Evolutionary conservation across 2,888 invertebrate species (phyloP), one percentile per base, ranked within the genome.

Genomic region (Polietes domitor): DNA sequence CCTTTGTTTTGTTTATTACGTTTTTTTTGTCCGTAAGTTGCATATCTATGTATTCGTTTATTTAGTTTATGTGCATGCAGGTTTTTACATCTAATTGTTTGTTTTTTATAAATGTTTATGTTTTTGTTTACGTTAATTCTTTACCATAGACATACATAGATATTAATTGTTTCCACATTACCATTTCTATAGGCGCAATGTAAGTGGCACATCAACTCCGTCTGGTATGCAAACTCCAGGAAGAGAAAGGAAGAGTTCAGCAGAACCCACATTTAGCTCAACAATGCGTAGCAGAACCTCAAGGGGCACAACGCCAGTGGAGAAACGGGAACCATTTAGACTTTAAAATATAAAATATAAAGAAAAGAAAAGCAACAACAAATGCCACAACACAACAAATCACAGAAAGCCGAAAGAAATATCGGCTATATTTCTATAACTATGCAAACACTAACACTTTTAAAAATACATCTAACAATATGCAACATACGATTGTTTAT

Each of bases 281-380:
- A 89, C 90, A 26, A 88, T 91, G 88, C 89, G 91, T 19, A 86
- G 88, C 70, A 89, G 92, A 78, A 91, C 91, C 86, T 89, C 91
- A 63, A 91, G 92, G 32, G 92, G 92, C 28, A 90, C 92, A 70
- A 92, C 92, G 77, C 92, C 92, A 68, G 91, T 91, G 41, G 91
- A 91, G 82, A 92, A 92, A 92, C 94, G 95, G 89, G 96, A 95
- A 93, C 96, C 96, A 88, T 96, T 96, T 93, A 94, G 96, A 93
- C 94, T 96, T 87, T 96, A 95, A 93, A 93, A 50, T 15, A 37
- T 21, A 77, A 47, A 61, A 71, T 58, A 82, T 24, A 58, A 53
- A 72, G 83, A 78, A 74, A 47, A 28, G 50, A 43, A 83, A 68
- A 71, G 26, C 86, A 86, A 87, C 85, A 79, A 86, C 86, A 12